Percentiles rank a stretch among this genome's conserved stretches.
Evolutionary conservation across 2,888 invertebrate species (phyloP).

Genomic region (Drosophila macrospina): DNA sequence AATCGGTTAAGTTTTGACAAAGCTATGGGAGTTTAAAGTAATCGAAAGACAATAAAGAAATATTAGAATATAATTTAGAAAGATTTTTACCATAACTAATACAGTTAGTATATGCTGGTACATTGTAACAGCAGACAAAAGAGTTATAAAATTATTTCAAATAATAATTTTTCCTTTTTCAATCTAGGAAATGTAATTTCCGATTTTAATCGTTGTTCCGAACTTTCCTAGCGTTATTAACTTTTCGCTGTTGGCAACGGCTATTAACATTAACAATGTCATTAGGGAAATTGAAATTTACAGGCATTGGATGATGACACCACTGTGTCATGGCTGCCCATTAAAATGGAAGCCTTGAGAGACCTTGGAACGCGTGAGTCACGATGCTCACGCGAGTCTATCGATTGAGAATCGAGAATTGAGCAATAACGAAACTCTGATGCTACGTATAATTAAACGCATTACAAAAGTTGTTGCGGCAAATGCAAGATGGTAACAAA

Average conservation of each 20-base stretch:
- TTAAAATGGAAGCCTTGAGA: conserved; percentile 39
- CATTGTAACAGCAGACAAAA: too few species aligned
- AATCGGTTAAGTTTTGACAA: too few species aligned
- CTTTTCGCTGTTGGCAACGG: neutral
- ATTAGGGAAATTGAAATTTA: conserved; percentile 11
- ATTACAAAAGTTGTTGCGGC: conserved; percentile 70
- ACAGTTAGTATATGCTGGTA: too few species aligned
- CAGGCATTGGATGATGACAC: conserved; percentile 17
- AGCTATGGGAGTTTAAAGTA: too few species aligned
- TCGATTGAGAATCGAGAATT: conserved; percentile 51
- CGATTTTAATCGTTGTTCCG: neutral
- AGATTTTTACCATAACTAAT: too few species aligned
- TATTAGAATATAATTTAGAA: too few species aligned
- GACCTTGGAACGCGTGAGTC: conserved; percentile 70
- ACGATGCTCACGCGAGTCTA: conserved; percentile 63
- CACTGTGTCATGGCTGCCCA: conserved; percentile 34
- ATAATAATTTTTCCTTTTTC: too few species aligned
- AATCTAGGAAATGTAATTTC: neutral
- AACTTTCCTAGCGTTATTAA: neutral
- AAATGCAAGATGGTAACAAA: conserved; percentile 36
- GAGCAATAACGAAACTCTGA: conserved; percentile 22
- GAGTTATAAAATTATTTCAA: too few species aligned
- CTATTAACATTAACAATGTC: conserved; percentile 1
- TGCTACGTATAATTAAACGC: conserved; percentile 62
- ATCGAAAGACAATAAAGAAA: too few species aligned